A percentile compares a stretch with the other conserved stretches of the same genome.
phyloP scores from a whole-genome alignment of 2,797 vertebrate genomes.

The Heterohyrax brucei region DNA sequence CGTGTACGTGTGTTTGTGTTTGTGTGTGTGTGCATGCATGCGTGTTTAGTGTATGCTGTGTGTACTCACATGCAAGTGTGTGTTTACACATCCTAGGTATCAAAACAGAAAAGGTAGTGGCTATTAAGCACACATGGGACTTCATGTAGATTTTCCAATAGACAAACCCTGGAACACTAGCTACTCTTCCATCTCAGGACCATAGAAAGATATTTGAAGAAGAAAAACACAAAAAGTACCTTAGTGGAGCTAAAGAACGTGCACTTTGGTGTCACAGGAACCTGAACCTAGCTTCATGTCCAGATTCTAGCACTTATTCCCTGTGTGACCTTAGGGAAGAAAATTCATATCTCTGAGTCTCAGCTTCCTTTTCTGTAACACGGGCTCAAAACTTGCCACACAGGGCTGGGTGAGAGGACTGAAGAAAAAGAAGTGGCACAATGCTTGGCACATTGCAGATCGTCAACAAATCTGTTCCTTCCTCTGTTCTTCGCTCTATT shows the following conservation, averaged over 20 bases:
- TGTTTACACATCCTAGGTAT: not conserved
- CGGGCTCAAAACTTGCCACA: not conserved
- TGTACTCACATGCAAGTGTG: no score
- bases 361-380: not conserved
- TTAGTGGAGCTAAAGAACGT: not conserved
- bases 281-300: not conserved
- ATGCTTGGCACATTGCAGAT: not conserved
- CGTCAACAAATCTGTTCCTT: not conserved
- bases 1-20: not conserved
- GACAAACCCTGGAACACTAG: not conserved
- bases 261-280: not conserved
- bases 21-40: not conserved
- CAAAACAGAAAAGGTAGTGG: constrained; percentile 25
- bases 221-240: not conserved
- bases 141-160: not conserved
- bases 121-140: not conserved
- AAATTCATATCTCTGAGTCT: not conserved
- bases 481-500: not conserved
- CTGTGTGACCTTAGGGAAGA: not conserved
- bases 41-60: not conserved
- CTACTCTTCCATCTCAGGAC: not conserved
- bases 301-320: not conserved
- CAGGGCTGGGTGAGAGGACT: not conserved
- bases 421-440: not conserved
- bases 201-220: not conserved